Conservation (phyloP, 2,888 invertebrate genomes). For the Mythimna lalbum region DNA sequence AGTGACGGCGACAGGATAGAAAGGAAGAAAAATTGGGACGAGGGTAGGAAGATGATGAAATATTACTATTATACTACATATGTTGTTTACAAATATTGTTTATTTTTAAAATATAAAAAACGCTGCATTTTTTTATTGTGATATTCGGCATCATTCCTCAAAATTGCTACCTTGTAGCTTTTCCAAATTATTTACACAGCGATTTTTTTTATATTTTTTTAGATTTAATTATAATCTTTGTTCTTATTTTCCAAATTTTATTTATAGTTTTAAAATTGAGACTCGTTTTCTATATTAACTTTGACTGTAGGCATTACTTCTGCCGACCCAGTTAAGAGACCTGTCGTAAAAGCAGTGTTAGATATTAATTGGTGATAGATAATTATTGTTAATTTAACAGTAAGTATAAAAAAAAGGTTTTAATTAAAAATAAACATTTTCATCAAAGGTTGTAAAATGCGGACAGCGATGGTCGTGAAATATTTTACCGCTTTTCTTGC, state of each 20-base stretch:
- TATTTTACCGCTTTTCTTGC: conserved; percentile 1
- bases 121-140: neutral
- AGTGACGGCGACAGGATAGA: too few relatives aligned
- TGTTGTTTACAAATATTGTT: conserved; percentile 2
- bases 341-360: neutral
- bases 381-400: neutral
- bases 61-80: neutral
- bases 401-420: neutral
- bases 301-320: neutral
- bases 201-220: neutral
- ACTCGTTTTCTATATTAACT: neutral
- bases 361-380: conserved; percentile 17
- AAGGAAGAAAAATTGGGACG: too few relatives aligned
- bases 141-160: conserved; percentile 25
- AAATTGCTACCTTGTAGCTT: conserved; percentile 15
- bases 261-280: neutral
- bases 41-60: too few relatives aligned
- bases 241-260: neutral
- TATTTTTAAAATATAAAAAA: neutral
- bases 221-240: neutral
- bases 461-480: neutral
- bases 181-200: conserved; percentile 42
- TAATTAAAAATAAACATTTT: conserved; percentile 2
- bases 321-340: neutral
- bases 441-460: conserved; percentile 3